Conservation (phyloP, 1,140 invertebrate species). For the Pomacea maculata region DNA sequence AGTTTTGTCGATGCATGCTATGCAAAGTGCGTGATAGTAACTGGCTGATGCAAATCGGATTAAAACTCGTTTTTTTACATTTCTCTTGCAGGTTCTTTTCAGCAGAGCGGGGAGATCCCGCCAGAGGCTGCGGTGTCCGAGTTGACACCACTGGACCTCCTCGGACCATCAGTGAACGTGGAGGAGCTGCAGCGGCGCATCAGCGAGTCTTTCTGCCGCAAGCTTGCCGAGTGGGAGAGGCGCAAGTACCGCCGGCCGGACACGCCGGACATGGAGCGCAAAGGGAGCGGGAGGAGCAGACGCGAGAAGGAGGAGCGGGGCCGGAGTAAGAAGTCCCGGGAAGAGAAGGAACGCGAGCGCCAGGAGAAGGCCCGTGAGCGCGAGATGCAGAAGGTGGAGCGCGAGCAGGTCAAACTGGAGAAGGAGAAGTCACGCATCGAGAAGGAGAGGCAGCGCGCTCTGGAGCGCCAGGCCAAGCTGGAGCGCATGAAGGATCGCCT, state of each 20-base stretch:
- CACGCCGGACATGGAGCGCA: conserved; percentile 43
- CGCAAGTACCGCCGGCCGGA: conserved; percentile 52
- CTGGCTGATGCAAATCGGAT: background rate
- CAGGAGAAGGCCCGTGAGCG: conserved; percentile 65
- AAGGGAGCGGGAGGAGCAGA: conserved; percentile 31
- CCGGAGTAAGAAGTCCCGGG: conserved; percentile 51
- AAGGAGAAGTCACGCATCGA: conserved; percentile 72
- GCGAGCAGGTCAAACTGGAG: conserved; percentile 72
- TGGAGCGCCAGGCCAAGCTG: conserved; percentile 70
- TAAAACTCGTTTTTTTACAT: background rate
- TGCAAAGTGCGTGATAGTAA: no score
- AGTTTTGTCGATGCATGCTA: no score
- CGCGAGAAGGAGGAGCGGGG: conserved; percentile 44
- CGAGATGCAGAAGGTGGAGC: conserved; percentile 73
- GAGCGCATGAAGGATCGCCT: conserved; percentile 66
- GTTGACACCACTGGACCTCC: conserved; percentile 19
- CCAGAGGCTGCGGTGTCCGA: conserved; percentile 19
- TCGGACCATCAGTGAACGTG: conserved; percentile 41
- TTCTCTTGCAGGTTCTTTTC: background rate
- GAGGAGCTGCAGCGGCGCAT: conserved; percentile 75
- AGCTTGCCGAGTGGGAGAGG: conserved; percentile 77
- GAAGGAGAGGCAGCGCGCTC: conserved; percentile 56
- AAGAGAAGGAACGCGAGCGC: conserved; percentile 53
- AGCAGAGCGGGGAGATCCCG: background rate
- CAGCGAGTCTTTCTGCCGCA: conserved; percentile 77